These are phyloP conservation scores for Trichopoda pennipes DNA, from an alignment of 2,888 invertebrate genomes.

Conservation along the genomic window DNA sequence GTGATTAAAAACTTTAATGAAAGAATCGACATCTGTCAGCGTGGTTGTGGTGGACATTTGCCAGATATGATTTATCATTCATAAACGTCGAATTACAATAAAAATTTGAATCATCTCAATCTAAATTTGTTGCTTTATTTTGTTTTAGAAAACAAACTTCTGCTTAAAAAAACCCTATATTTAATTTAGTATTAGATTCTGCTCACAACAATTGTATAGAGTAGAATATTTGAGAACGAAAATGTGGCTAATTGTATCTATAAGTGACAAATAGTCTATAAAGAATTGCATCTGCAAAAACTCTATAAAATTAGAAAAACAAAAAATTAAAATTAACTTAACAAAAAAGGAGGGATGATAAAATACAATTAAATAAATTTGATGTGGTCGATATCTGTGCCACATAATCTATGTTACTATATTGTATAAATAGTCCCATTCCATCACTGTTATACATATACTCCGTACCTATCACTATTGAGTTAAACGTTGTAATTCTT, in stretches of 20 bases:
- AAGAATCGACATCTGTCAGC: too few relatives aligned
- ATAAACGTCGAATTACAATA: too few relatives aligned
- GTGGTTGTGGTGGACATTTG: too few relatives aligned
- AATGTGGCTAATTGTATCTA: neutral
- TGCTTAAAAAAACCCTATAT: too few relatives aligned
- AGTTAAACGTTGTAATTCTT: neutral
- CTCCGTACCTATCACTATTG: neutral
- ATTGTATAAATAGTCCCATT: neutral
- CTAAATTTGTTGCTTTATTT: too few relatives aligned
- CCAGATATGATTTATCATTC: too few relatives aligned
- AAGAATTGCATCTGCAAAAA: neutral
- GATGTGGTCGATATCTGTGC: slow-evolving; percentile 37
- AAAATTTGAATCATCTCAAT: too few relatives aligned
- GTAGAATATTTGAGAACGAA: neutral
- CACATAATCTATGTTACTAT: slow-evolving; percentile 26
- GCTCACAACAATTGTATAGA: too few relatives aligned
- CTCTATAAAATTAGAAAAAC: neutral
- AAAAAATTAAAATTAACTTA: neutral
- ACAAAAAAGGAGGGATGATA: neutral
- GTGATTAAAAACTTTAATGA: too few relatives aligned
- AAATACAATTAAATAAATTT: slow-evolving; percentile 6
- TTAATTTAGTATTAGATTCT: too few relatives aligned
- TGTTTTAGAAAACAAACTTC: too few relatives aligned
- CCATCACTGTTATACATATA: neutral
- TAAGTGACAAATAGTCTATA: neutral